These are phyloP conservation scores for Orius insidiosus DNA, from an alignment of 1,140 invertebrate species.

Conservation along the genomic window DNA sequence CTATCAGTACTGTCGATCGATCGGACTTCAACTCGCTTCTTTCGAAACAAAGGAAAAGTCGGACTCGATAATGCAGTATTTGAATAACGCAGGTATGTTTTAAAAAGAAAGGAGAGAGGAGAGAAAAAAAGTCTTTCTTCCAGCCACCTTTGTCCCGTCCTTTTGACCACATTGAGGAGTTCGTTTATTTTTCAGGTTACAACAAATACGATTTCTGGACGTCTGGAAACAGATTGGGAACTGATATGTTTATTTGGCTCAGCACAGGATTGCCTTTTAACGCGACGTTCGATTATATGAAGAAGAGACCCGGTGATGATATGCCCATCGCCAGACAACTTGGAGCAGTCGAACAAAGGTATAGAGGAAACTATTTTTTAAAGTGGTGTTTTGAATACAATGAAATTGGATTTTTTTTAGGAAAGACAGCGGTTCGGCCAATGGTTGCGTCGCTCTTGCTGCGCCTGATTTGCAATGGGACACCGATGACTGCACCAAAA, in stretches of 20 bases:
- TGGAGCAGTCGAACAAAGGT: constrained; percentile 42
- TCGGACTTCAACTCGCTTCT: constrained; percentile 65
- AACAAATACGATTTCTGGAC: constrained; percentile 76
- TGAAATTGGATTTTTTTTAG: constrained; percentile 25
- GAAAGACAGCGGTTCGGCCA: constrained; percentile 40
- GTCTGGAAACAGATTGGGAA: constrained; percentile 69
- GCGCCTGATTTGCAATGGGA: constrained; percentile 60
- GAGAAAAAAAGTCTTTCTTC: constrained; percentile 8
- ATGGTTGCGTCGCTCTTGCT: constrained; percentile 56
- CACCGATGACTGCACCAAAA: constrained; percentile 58
- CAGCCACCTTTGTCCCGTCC: background rate
- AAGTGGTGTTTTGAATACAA: no score
- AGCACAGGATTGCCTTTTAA: constrained; percentile 73
- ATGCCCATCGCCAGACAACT: constrained; percentile 21
- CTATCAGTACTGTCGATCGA: constrained; percentile 71
- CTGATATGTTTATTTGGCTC: constrained; percentile 78
- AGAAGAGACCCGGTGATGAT: constrained; percentile 27
- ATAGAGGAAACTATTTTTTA: no score
- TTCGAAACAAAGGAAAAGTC: constrained; percentile 74
- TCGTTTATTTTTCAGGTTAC: constrained; percentile 36
- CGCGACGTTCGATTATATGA: constrained; percentile 66
- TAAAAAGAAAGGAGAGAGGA: background rate
- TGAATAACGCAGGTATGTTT: constrained; percentile 50
- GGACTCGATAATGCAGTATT: constrained; percentile 60
- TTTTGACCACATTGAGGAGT: no score